phyloP scores from a whole-genome alignment of 2,888 invertebrate genomes.

The Himalopsyche japonica region DNA sequence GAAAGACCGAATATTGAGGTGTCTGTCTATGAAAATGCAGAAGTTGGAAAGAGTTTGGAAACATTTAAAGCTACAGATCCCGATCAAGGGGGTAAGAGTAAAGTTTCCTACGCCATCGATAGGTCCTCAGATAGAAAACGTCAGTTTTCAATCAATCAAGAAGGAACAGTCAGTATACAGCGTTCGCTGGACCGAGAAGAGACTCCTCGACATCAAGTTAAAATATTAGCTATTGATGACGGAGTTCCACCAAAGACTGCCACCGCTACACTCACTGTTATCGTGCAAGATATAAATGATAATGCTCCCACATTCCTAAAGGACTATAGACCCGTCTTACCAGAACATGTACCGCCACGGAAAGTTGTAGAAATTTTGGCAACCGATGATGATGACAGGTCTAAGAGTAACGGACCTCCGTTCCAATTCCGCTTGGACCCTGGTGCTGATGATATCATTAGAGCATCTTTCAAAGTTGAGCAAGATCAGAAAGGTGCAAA shows the following conservation, averaged over 20 bases:
- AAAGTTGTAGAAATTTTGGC: slow-evolving; percentile 92
- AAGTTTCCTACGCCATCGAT: slow-evolving; percentile 90
- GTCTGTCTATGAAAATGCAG: slow-evolving; percentile 88
- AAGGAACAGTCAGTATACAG: slow-evolving; percentile 93
- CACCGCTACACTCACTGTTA: slow-evolving; percentile 90
- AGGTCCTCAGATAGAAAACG: slow-evolving; percentile 89
- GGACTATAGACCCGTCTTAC: slow-evolving; percentile 89
- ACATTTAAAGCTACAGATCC: slow-evolving; percentile 95
- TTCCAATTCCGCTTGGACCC: slow-evolving; percentile 93
- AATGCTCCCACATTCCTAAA: slow-evolving; percentile 92
- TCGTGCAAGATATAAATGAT: slow-evolving; percentile 94
- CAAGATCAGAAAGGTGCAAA: slow-evolving; percentile 97
- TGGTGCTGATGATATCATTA: slow-evolving; percentile 89
- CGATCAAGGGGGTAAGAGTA: slow-evolving; percentile 92
- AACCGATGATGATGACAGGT: slow-evolving; percentile 91
- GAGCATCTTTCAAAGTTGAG: slow-evolving; percentile 93
- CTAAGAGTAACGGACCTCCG: slow-evolving; percentile 95
- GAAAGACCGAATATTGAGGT: slow-evolving; percentile 92
- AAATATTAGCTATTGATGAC: slow-evolving; percentile 93
- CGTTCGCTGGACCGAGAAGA: slow-evolving; percentile 91
- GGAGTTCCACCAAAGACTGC: slow-evolving; percentile 92
- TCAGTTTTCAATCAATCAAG: slow-evolving; percentile 92
- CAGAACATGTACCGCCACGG: slow-evolving; percentile 89
- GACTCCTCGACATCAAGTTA: slow-evolving; percentile 93
- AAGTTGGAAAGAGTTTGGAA: slow-evolving; percentile 86